Evolutionary conservation across 2,797 vertebrate genomes (phyloP).

Genomic region (Manis javanica): DNA sequence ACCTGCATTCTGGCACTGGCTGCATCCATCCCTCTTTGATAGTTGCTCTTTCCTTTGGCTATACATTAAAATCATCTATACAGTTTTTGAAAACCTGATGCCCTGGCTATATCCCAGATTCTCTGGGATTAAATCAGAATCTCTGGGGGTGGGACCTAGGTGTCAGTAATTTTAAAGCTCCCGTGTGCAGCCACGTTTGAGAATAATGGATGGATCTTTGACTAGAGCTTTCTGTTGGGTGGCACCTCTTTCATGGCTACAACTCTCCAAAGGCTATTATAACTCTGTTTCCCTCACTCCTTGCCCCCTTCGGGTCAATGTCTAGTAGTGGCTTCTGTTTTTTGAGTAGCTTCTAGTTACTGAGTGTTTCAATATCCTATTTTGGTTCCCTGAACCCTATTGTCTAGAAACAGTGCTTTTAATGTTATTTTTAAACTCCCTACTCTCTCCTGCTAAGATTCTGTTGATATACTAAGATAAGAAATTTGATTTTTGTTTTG

Average conservation of each 20-base stretch:
- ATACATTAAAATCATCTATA: neutral
- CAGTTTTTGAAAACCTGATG: neutral
- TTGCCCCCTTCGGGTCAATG: neutral
- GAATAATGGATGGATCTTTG: neutral
- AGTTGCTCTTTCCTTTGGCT: neutral
- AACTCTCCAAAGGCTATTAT: neutral
- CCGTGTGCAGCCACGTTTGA: neutral
- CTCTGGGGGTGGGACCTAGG: neutral
- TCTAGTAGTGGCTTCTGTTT: neutral
- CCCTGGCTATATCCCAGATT: neutral
- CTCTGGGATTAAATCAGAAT: neutral
- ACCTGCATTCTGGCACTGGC: neutral
- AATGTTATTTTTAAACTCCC: conserved; percentile 10
- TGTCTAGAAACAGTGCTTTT: neutral
- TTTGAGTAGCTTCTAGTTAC: neutral
- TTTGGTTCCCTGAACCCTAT: neutral
- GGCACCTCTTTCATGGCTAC: neutral
- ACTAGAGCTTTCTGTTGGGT: neutral
- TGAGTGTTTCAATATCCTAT: neutral
- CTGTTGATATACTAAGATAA: neutral
- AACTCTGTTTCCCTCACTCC: neutral
- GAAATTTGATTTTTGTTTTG: conserved; percentile 33
- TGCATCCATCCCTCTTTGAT: neutral
- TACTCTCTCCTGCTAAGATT: neutral
- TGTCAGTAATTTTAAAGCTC: neutral